Evolutionary conservation across 1,140 invertebrate species (phyloP).

Genomic region (Drusus annulatus): DNA sequence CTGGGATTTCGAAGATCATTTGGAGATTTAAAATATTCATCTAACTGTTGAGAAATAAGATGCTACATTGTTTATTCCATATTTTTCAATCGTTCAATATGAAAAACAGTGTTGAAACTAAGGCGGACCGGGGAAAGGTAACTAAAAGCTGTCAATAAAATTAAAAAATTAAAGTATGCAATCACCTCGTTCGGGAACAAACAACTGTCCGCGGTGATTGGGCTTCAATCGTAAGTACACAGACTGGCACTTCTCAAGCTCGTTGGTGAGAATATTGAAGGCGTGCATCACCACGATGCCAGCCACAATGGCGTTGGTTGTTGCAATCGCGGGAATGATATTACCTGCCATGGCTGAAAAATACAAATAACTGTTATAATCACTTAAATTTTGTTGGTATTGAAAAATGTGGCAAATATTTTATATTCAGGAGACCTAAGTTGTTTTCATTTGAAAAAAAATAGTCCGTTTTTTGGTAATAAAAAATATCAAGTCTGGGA

Average conservation of each 20-base stretch:
- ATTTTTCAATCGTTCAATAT: too few species aligned
- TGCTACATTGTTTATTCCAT: too few species aligned
- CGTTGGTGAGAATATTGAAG: conserved; percentile 83
- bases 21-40: too few species aligned
- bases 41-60: too few species aligned
- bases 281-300: conserved; percentile 93
- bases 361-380: neutral
- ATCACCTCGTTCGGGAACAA: conserved; percentile 79
- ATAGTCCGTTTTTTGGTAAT: too few species aligned
- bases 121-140: conserved; percentile 8
- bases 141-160: neutral
- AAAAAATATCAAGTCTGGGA: too few species aligned
- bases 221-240: conserved; percentile 82
- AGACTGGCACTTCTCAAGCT: conserved; percentile 81
- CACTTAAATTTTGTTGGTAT: too few species aligned
- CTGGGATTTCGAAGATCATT: too few species aligned
- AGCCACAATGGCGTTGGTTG: conserved; percentile 97
- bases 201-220: conserved; percentile 78
- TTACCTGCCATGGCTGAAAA: conserved; percentile 95
- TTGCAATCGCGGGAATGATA: conserved; percentile 99
- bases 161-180: conserved; percentile 29
- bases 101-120: too few species aligned
- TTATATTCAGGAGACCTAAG: too few species aligned
- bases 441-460: too few species aligned
- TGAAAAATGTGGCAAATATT: too few species aligned